Evolutionary conservation across 2,113 vertebrate genomes (phyloP).

Genomic region (Odontesthes bonariensis): DNA sequence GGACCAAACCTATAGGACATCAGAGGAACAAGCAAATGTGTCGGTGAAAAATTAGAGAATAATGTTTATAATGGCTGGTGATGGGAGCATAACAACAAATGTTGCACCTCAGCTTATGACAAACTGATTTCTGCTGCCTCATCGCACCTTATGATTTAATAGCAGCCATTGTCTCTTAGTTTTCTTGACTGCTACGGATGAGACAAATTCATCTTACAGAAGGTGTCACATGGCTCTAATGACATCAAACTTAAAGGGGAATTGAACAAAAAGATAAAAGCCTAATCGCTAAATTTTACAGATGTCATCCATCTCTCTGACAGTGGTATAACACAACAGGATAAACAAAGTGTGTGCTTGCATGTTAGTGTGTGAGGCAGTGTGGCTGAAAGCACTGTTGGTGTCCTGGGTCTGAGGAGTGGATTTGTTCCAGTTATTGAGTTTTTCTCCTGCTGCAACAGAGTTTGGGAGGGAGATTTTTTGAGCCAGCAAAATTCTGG

Average conservation of each 20-base stretch:
- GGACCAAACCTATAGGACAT: neutral
- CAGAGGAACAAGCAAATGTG: neutral
- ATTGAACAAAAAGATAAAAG: slow-evolving; percentile 23
- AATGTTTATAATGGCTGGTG: too few species aligned
- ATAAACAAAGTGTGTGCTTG: slow-evolving; percentile 35
- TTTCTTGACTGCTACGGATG: slow-evolving; percentile 14
- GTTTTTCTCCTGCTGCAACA: slow-evolving; percentile 46
- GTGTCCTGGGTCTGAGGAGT: slow-evolving; percentile 35
- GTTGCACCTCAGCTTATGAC: neutral
- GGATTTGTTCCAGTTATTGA: slow-evolving; percentile 68
- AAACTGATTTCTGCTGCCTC: slow-evolving; percentile 16
- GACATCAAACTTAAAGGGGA: slow-evolving; percentile 51
- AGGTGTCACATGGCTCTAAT: slow-evolving; percentile 44
- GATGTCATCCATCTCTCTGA: slow-evolving; percentile 55
- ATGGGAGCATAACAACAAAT: neutral
- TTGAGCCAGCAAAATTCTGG: slow-evolving; percentile 34
- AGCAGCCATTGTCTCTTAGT: slow-evolving; percentile 7
- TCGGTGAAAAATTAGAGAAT: too few species aligned
- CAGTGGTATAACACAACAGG: slow-evolving; percentile 43
- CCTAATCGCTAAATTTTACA: slow-evolving; percentile 30
- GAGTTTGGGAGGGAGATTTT: slow-evolving; percentile 52
- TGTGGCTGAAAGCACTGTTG: slow-evolving; percentile 36
- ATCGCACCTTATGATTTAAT: slow-evolving; percentile 21
- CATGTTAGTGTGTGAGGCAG: slow-evolving; percentile 15
- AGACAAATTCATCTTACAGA: slow-evolving; percentile 41